These are phyloP conservation scores for Drosophila heteroneura DNA, from an alignment of 2,888 invertebrate species.

Conservation along the genomic window DNA sequence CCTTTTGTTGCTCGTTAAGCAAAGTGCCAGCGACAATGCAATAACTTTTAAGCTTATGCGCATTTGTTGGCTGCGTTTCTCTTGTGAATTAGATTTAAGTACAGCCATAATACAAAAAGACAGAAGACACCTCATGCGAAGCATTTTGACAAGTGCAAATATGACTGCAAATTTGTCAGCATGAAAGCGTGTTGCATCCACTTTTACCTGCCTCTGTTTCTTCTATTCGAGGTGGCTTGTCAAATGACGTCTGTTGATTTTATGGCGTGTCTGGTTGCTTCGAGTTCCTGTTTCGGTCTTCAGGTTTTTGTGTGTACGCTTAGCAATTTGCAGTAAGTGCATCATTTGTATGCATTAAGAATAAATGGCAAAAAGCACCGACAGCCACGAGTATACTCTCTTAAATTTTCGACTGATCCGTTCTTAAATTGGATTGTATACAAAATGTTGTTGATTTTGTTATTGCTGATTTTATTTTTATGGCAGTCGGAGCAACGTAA, in stretches of 20 bases:
- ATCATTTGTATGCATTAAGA: constrained; percentile 76
- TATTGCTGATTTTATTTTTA: constrained; percentile 18
- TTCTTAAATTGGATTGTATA: constrained; percentile 43
- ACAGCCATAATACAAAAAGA: constrained; percentile 15
- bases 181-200: constrained; percentile 6
- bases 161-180: constrained; percentile 57
- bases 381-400: constrained; percentile 20
- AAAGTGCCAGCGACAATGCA: constrained; percentile 59
- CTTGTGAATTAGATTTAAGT: constrained; percentile 59
- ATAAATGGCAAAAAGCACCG: constrained; percentile 36
- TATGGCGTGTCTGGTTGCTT: constrained; percentile 55
- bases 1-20: constrained; percentile 59
- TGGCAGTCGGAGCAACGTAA: constrained; percentile 17
- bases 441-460: constrained; percentile 5
- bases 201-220: constrained; percentile 1
- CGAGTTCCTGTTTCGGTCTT: constrained; percentile 9
- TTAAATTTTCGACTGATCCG: constrained; percentile 26
- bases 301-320: constrained; percentile 30
- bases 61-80: constrained; percentile 63
- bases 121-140: constrained; percentile 6
- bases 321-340: constrained; percentile 73
- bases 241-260: constrained; percentile 75
- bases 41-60: constrained; percentile 58
- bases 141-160: constrained; percentile 55
- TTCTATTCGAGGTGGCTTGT: constrained; percentile 23